Evolutionary conservation across 2,113 vertebrate species (phyloP), one percentile per base, ranked within the genome.

Genomic region (Epinephelus lanceolatus): DNA sequence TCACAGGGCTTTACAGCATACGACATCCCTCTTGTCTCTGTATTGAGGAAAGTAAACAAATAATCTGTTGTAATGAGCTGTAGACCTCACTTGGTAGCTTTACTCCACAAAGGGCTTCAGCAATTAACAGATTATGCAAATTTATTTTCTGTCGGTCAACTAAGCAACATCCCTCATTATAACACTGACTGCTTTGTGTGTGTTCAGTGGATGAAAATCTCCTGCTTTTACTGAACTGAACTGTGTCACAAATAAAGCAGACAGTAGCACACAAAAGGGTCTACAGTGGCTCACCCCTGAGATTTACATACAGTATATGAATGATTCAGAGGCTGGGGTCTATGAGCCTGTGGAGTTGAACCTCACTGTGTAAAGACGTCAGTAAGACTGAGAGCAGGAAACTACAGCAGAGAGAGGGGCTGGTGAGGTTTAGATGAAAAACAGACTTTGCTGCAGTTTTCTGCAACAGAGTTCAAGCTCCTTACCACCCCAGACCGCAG

Each of bases 391-490:
- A 45, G 42, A 45, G 63, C 65, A 55, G 53, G 19, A 27, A 47
- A 51, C 51, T 33, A 72, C 27, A 71, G 45, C 42, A 56, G 25
- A 55, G 23, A 33, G 13, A 21, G 12, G 55, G 17, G 59, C 63
- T 33, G 57, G 7, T 17, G 17, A 47, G 45, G 53, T 59, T 13
- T 74, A 9, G 23, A 66, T 67, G 30, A 49, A 62, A 70, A 59
- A 61, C 4, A 71, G 76, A 86, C 74, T 89, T 81, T 85, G 69
- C 88, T 91, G 91, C 89, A 92, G 81, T 85, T 91, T 71, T 86
- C 71, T 87, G 76, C 55, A 60, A 74, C 65, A 80, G 80, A 86
- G 76, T 76, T 86, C 65, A 57, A 68, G 51, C 82, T 81, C 62
- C 37, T 65, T 66, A 62, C 52, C 78, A 47, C 11, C 51, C 30